Conservation (phyloP, 2,797 vertebrate species). For the Etheostoma perlongum region DNA sequence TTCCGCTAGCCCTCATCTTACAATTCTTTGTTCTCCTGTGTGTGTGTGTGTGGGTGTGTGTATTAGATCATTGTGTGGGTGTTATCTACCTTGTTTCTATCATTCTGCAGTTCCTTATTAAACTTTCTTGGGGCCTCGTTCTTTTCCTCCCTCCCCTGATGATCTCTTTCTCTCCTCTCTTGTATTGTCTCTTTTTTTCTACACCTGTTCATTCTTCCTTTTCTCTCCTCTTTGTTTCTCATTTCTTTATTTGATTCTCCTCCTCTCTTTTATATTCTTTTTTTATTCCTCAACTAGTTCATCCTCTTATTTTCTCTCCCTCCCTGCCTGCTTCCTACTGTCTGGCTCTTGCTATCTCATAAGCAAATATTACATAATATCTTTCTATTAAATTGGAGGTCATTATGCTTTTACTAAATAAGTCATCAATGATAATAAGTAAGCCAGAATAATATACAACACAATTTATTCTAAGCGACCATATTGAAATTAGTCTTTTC, state of each 20-base stretch:
- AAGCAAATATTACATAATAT: conserved; percentile 13
- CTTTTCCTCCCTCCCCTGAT: background rate
- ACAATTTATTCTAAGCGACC: no score
- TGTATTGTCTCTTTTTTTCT: conserved; percentile 26
- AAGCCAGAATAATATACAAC: background rate
- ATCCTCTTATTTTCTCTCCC: background rate
- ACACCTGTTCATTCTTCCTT: conserved; percentile 15
- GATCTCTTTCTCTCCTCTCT: conserved; percentile 29
- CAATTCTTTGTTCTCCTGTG: conserved; percentile 36
- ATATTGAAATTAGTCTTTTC: background rate
- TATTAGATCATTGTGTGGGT: conserved; percentile 36
- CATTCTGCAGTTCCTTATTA: conserved; percentile 64
- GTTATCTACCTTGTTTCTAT: conserved; percentile 55
- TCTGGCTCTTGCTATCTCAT: conserved; percentile 6
- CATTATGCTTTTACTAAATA: conserved; percentile 13
- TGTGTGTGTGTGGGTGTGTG: conserved; percentile 2
- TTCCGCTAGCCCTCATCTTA: conserved; percentile 44
- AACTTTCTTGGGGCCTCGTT: conserved; percentile 34
- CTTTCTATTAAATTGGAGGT: conserved; percentile 15
- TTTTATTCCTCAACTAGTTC: background rate
- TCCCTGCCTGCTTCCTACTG: background rate
- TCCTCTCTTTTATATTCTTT: background rate
- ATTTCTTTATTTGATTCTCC: background rate
- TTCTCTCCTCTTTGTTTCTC: conserved; percentile 2
- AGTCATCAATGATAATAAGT: background rate